Evolutionary conservation across 2,113 vertebrate genomes (phyloP), one percentile per base, ranked within the genome.

Genomic region (Picathartes gymnocephalus): DNA sequence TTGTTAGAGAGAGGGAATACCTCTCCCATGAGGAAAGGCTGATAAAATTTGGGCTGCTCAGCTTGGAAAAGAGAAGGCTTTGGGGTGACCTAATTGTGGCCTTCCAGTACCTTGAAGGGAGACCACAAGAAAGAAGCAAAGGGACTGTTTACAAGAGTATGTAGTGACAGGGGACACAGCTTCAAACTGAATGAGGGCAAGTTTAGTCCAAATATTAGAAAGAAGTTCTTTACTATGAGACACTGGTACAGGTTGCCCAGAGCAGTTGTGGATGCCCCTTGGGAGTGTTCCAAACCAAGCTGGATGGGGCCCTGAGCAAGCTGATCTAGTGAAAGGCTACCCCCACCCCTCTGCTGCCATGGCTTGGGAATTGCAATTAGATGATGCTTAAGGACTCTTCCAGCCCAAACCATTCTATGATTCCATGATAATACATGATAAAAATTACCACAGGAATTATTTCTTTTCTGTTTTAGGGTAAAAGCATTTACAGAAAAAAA

Each of bases 81-180:
- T 47, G 23, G 13, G 11, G 6, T 35, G 13, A 47, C 25, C 9
- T 53, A 47, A 21, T 18, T 68, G 24, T 45, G 40, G 4, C 11
- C 11, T 47, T 68, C 53, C 30, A 22, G 14, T 35, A 40, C 11
- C 11, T 20, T 35, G 53, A 68, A 40, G 16, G 11, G 20, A 40
- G 11, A 16, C 53, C 58, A 40, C 24, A 60, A 45, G 33, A 51
- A 39, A 60, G 45, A n/a, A 22, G 11, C 20, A 60, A 30, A 31
- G 53, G 14, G 4, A 13, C 20, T 30, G 5, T 53, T 47, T 53
- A 47, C 16, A 68, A 61, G 13, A 47, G 20, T 13, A 18, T n/a
- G 16, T 13, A 31, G 21, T 13, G 18, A 40, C 8, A 30, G 23
- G 8, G 28, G 3, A 9, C 47, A 54, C 0, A 0, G 16, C 31